phyloP scores from a whole-genome alignment of 2,888 invertebrate genomes.

The Hipparchia sbordonii region DNA sequence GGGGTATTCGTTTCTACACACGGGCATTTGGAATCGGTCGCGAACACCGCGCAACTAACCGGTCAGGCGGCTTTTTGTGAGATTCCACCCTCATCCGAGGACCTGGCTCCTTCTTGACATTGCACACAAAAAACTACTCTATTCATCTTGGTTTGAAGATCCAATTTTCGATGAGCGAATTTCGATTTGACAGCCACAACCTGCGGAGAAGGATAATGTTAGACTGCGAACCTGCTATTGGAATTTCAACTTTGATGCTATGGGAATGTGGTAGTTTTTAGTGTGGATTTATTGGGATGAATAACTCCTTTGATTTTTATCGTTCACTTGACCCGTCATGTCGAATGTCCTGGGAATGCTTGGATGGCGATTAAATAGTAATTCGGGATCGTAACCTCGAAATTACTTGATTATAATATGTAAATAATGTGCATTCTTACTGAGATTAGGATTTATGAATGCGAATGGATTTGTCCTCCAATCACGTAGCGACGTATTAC shows the following conservation, averaged over 20 bases:
- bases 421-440: no score
- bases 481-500: no score
- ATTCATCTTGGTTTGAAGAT: constrained; percentile 31
- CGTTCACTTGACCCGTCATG: constrained; percentile 75
- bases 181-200: constrained; percentile 70
- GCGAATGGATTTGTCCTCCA: no score
- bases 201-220: constrained; percentile 70
- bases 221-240: constrained; percentile 50
- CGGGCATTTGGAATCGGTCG: constrained; percentile 59
- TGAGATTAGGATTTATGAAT: no score
- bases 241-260: constrained; percentile 47
- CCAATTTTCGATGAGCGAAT: constrained; percentile 39
- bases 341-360: constrained; percentile 75
- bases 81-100: constrained; percentile 72
- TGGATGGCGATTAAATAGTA: constrained; percentile 64
- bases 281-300: constrained; percentile 48
- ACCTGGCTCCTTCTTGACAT: constrained; percentile 53
- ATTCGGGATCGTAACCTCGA: constrained; percentile 30
- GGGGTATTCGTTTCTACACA: constrained; percentile 62
- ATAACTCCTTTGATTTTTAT: constrained; percentile 74
- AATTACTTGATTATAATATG: constrained; percentile 5
- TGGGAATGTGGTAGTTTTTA: constrained; percentile 46
- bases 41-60: constrained; percentile 55
- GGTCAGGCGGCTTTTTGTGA: constrained; percentile 75
- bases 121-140: constrained; percentile 41